A percentile compares a stretch with the other conserved stretches of the same genome.
These are phyloP conservation scores for Alethe castanea DNA, from an alignment of 2,113 vertebrate species.

Conservation along the genomic window DNA sequence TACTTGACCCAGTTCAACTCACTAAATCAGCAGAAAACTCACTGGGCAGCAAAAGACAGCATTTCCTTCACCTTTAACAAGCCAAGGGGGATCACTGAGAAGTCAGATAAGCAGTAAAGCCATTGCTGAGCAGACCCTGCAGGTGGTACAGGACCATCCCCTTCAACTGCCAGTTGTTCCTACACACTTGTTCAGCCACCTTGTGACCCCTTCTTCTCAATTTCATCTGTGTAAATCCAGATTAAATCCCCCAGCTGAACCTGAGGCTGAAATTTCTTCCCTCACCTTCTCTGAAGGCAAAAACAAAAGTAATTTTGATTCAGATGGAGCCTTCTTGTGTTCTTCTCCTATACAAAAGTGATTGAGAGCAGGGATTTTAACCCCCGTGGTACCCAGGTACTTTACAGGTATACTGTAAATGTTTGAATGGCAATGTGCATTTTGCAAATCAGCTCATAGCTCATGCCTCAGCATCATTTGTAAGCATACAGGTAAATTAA, in stretches of 20 bases:
- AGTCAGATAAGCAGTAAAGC: not conserved
- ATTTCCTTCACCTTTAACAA: not conserved
- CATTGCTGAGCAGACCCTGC: not conserved
- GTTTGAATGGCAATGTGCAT: not conserved
- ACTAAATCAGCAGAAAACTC: not conserved
- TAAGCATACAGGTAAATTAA: not conserved
- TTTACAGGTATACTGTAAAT: not conserved
- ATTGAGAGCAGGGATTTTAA: not conserved
- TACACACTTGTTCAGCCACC: not conserved
- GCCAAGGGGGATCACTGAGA: not conserved
- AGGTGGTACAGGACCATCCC: not conserved
- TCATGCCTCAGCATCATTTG: not conserved
- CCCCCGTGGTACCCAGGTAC: not conserved
- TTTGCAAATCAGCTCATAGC: not conserved
- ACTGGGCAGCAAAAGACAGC: not conserved
- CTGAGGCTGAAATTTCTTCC: not conserved
- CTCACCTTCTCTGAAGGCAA: not conserved
- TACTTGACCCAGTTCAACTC: not conserved
- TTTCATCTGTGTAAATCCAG: not conserved
- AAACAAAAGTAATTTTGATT: not conserved
- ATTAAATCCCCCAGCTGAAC: not conserved
- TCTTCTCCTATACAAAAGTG: not conserved
- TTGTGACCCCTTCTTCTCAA: not conserved
- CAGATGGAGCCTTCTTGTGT: not conserved
- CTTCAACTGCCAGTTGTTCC: not conserved